Conservation (phyloP, 2,888 invertebrate species). For the Machimus rusticus region DNA sequence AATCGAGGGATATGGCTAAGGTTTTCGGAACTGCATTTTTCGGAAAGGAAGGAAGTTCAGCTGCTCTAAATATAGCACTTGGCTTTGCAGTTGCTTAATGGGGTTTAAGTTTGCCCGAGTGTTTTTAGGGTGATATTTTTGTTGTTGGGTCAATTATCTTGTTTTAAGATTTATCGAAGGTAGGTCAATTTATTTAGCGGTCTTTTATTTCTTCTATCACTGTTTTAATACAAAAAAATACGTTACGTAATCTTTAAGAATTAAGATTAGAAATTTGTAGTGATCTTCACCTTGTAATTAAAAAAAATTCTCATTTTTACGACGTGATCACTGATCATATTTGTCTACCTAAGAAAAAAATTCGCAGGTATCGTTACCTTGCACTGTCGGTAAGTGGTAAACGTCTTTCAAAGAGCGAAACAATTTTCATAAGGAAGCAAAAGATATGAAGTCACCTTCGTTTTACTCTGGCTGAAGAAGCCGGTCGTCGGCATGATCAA, state of each 20-base stretch:
- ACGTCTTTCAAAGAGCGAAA: not conserved
- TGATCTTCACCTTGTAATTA: not conserved
- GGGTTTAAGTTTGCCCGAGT: not conserved
- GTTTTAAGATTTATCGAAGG: not conserved
- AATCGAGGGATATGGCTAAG: slow-evolving; percentile 7
- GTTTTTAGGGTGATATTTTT: not conserved
- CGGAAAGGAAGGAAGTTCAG: slow-evolving; percentile 35
- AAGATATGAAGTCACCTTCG: not conserved
- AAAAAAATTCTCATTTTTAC: not conserved
- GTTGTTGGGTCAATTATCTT: not conserved
- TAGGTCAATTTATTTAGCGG: not conserved
- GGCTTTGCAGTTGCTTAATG: not conserved
- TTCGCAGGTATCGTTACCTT: not conserved
- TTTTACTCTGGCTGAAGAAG: not conserved
- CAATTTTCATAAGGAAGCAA: not conserved
- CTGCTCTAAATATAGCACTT: slow-evolving; percentile 40
- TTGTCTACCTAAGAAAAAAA: not conserved
- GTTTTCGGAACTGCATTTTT: not conserved
- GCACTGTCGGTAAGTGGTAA: not conserved
- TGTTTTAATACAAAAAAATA: not conserved
- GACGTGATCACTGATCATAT: not conserved
- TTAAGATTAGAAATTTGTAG: not conserved
- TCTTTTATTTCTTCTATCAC: not conserved
- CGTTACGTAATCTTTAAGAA: not conserved
- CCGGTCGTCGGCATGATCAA: not conserved